Conservation (phyloP, 2,113 vertebrate species). For the Apodemus sylvaticus region DNA sequence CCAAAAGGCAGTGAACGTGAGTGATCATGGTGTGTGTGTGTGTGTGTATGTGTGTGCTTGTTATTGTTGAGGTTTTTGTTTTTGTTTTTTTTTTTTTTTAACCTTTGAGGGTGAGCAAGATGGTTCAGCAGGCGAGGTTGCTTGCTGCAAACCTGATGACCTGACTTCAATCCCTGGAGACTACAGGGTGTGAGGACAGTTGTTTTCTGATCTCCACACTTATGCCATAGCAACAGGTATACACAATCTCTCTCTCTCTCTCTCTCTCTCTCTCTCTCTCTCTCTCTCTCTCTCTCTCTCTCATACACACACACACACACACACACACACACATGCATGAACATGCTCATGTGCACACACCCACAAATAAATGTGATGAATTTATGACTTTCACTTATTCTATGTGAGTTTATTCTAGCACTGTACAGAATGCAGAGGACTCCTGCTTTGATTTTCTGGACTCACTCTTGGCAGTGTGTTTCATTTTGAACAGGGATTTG, state of each 20-base stretch:
- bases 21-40: background rate
- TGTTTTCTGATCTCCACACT: background rate
- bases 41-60: no score
- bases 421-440: background rate
- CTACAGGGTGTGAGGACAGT: background rate
- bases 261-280: no score
- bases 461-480: background rate
- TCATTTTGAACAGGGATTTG: background rate
- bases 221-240: background rate
- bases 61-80: background rate
- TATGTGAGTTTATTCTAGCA: background rate
- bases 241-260: no score
- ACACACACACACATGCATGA: background rate
- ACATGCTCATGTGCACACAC: background rate
- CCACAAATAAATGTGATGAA: background rate
- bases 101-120: background rate
- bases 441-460: background rate
- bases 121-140: background rate
- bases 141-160: background rate
- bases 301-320: no score
- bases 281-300: no score
- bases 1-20: background rate
- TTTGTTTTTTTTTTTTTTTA: background rate
- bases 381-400: background rate
- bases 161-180: background rate